Evolutionary conservation across 2,113 vertebrate species (phyloP).

Genomic region (Oncorhynchus tshawytscha): DNA sequence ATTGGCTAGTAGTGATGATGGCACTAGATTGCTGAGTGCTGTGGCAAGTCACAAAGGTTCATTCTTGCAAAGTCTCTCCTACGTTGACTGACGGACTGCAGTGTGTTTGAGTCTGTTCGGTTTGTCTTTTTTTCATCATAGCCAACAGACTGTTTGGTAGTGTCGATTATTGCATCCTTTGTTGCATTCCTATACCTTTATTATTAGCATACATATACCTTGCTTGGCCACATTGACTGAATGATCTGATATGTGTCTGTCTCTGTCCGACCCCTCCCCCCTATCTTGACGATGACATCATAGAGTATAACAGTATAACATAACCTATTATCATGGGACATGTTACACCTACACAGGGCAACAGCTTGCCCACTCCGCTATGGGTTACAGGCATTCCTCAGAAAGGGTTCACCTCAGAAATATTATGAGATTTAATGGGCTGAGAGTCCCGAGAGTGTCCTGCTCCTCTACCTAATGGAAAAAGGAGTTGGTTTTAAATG

Average conservation of each 20-base stretch:
- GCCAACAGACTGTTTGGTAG: constrained; percentile 45
- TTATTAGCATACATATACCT: constrained; percentile 49
- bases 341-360: not conserved
- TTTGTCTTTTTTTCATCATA: constrained; percentile 40
- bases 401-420: not conserved
- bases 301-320: not conserved
- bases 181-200: constrained; percentile 55
- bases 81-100: not conserved
- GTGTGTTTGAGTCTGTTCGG: constrained; percentile 22
- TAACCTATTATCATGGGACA: not conserved
- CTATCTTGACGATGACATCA: not conserved
- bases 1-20: constrained; percentile 22
- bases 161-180: constrained; percentile 56
- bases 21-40: constrained; percentile 6
- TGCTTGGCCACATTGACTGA: constrained; percentile 65
- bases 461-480: not conserved
- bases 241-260: constrained; percentile 55
- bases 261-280: constrained; percentile 23
- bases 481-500: constrained; percentile 39
- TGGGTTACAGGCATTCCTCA: not conserved
- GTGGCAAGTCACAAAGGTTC: constrained; percentile 24
- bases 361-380: not conserved
- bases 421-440: not conserved
- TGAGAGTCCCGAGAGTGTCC: not conserved
- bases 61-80: constrained; percentile 13